Percentiles rank a stretch among this genome's conserved stretches.
Conservation (phyloP, 2,888 invertebrate species). For the Xestia sexstrigata region DNA sequence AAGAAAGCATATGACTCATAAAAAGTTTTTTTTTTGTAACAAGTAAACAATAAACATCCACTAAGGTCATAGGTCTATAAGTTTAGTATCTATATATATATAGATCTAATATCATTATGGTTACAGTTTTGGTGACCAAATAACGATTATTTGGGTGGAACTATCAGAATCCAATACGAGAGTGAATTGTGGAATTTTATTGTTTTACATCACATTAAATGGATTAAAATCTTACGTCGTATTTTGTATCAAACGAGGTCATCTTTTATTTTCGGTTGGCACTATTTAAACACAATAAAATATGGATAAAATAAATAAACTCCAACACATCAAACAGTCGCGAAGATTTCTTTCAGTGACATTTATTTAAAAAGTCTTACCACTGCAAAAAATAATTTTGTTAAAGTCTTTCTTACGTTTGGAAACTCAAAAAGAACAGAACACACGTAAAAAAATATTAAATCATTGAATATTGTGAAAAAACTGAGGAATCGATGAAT, state of each 20-base stretch:
- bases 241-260: slow-evolving; percentile 87
- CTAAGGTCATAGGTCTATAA: not conserved
- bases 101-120: not conserved
- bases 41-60: slow-evolving; percentile 1
- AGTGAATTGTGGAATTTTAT: not conserved
- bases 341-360: slow-evolving; percentile 51
- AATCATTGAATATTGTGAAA: not conserved
- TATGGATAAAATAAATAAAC: slow-evolving; percentile 70
- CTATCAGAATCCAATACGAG: slow-evolving; percentile 10
- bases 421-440: not conserved
- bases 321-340: slow-evolving; percentile 81
- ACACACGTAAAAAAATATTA: not conserved
- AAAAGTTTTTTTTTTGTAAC: not conserved
- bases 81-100: too few species aligned
- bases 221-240: slow-evolving; percentile 89
- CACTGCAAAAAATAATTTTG: slow-evolving; percentile 25
- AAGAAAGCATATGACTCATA: slow-evolving; percentile 49
- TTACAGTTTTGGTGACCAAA: slow-evolving; percentile 27
- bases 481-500: not conserved
- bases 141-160: slow-evolving; percentile 35
- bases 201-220: slow-evolving; percentile 10
- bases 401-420: not conserved
- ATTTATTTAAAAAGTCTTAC: slow-evolving; percentile 36
- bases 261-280: slow-evolving; percentile 68
- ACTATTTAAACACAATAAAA: slow-evolving; percentile 62